A percentile compares a stretch with the other conserved stretches of the same genome.
These are phyloP conservation scores for Gortyna flavago DNA, from an alignment of 2,888 invertebrate species.

Conservation along the genomic window DNA sequence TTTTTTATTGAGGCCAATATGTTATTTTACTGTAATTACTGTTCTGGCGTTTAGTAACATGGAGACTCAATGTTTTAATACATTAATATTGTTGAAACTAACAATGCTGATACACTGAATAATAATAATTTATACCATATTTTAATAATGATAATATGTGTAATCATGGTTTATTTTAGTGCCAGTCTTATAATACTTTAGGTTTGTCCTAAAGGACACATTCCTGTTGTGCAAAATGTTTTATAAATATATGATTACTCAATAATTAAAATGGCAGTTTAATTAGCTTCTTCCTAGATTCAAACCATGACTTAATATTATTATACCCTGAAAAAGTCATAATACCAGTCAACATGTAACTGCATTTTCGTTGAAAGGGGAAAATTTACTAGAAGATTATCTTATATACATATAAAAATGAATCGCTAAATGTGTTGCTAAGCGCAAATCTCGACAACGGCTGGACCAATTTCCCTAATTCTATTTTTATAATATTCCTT, in stretches of 20 bases:
- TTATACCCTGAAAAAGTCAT: background rate
- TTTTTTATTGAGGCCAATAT: slow-evolving; percentile 20
- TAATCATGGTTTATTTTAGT: slow-evolving; percentile 68
- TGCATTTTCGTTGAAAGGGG: background rate
- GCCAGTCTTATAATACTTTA: slow-evolving; percentile 74
- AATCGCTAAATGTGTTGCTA: no score
- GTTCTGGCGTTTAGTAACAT: slow-evolving; percentile 24
- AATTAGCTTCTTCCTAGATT: slow-evolving; percentile 14
- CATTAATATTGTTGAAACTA: slow-evolving; percentile 36
- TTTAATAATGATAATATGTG: slow-evolving; percentile 53
- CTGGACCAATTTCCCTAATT: no score
- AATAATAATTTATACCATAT: slow-evolving; percentile 60
- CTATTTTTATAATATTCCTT: no score
- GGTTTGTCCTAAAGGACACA: slow-evolving; percentile 82
- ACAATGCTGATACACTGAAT: slow-evolving; percentile 41
- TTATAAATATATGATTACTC: slow-evolving; percentile 73
- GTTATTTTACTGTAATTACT: slow-evolving; percentile 27
- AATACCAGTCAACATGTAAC: background rate
- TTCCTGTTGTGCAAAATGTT: slow-evolving; percentile 78
- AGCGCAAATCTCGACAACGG: no score
- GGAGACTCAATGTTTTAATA: slow-evolving; percentile 47
- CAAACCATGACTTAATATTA: background rate
- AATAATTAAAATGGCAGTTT: slow-evolving; percentile 64
- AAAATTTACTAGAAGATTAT: background rate
- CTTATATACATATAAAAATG: no score